phyloP scores from a whole-genome alignment of 2,888 invertebrate species.

The Saturnia pavonia region DNA sequence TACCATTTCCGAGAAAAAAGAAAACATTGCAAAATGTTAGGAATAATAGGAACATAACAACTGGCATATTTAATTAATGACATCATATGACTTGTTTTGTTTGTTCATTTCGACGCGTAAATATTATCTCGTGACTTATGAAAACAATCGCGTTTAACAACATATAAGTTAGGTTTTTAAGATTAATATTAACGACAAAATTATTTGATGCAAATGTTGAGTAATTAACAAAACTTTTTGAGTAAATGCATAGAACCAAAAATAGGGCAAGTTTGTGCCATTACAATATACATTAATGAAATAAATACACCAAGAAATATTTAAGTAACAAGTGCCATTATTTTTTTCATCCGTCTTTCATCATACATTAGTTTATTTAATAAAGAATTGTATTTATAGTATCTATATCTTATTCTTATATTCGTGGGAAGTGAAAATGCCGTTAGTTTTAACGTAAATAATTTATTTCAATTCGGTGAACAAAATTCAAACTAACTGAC shows the following conservation, averaged over 20 bases:
- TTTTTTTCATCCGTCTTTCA: not conserved
- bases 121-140: not conserved
- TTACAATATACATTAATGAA: not conserved
- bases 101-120: not conserved
- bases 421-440: too few relatives aligned
- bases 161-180: not conserved
- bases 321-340: conserved; percentile 6
- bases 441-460: too few relatives aligned
- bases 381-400: not conserved
- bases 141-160: not conserved
- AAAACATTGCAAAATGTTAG: not conserved
- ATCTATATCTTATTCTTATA: not conserved
- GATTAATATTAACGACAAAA: not conserved
- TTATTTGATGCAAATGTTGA: not conserved
- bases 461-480: too few relatives aligned
- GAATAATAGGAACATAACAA: not conserved
- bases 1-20: too few relatives aligned
- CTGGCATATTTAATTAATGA: not conserved
- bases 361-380: not conserved
- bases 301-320: not conserved
- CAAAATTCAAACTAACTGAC: too few relatives aligned
- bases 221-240: not conserved
- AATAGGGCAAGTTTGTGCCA: not conserved
- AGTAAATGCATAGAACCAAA: not conserved
- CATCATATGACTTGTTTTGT: not conserved